Evolutionary conservation across 2,113 vertebrate species (phyloP), one percentile per base, ranked within the genome.

Genomic region (Sebastes schlegelii): DNA sequence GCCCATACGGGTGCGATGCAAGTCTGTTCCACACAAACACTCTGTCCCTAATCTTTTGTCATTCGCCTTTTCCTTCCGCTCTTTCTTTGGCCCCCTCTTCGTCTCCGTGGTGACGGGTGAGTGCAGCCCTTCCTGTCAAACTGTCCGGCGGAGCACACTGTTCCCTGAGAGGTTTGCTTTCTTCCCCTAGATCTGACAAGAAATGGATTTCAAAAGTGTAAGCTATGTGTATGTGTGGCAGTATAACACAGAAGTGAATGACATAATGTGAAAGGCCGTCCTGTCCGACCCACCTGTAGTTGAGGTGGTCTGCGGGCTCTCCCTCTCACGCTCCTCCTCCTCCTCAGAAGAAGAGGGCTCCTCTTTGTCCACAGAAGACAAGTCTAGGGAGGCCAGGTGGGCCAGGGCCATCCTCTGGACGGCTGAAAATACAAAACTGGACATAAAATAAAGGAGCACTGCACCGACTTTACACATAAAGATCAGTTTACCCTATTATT

Each of bases 341-440:
- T 95, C 95, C 0, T 79, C 94, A 0, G 96, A 64, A 0, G 96
- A 64, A 83, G 86, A 90, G 13, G 73, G 45, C 0, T 89, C 91
- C 13, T 92, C 91, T 73, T 82, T 89, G 78, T 94, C 91, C 54
- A 87, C 79, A 2, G 90, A 90, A 11, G 93, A 94, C 77, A 95
- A 94, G 0, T 87, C 90, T 84, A 97, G 60, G 77, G 96, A 94
- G 90, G 96, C 95, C 89, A 98, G 84, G 91, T 98, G 97, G 68
- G 96, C 96, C 93, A 97, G 95, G 10, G 96, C 97, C 60, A 99
- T 96, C 92, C 95, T 96, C 93, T 99, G 97, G 83, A 99, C 95
- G 0, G 96, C 97, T 99, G 89, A 4, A 82, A 83, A 77, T 6
- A 67, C 42, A 80, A 77, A 68, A 60, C 46, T 34, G 4, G 16